Evolutionary conservation across 2,888 invertebrate genomes (phyloP), one percentile per base, ranked within the genome.

Genomic region (Arrhopalites spinosus): DNA sequence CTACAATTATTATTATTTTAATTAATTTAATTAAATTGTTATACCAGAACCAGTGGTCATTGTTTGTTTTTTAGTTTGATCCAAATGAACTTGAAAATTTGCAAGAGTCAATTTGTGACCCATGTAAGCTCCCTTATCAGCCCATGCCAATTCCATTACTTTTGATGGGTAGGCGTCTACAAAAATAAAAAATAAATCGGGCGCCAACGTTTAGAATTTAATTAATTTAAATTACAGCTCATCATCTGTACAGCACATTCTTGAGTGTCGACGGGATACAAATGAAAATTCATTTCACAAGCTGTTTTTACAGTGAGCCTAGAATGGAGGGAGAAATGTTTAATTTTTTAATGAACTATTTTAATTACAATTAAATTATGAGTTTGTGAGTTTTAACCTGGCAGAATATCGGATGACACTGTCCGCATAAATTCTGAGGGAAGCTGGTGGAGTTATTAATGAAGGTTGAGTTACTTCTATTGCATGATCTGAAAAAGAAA

Each of bases 261-360:
- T 64, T 64, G 64, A 2, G 64, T 64, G 64, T 64, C 64, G 30
- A 64, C n/a, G n/a, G 64, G 64, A 20, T 30, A 64, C 25, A 64
- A 29, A 64, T 64, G 64, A n/a, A 64, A 64, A 30, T 64, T 27
- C 64, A 64, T 64, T 30, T 36, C 25, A 36, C 64, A 64, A 11
- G 64, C 64, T 20, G 27, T 30, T n/a, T 3, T 64, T 17, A 64
- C 36, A 2, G 43, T 30, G 2, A 64, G 64, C n/a, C 64, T 64
- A 5, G 15, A 29, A 63, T n/a, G n/a, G n/a, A n/a, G n/a, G n/a
- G n/a, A n/a, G n/a, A n/a, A n/a, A n/a, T n/a, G n/a, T n/a, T n/a
- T n/a, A n/a, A n/a, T n/a, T n/a, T n/a, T n/a, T n/a, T n/a, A n/a
- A n/a, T n/a, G n/a, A n/a, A n/a, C n/a, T n/a, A n/a, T n/a, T n/a